Evolutionary conservation across 2,113 vertebrate species (phyloP), one percentile per base, ranked within the genome.

Genomic region (Alligator sinensis): DNA sequence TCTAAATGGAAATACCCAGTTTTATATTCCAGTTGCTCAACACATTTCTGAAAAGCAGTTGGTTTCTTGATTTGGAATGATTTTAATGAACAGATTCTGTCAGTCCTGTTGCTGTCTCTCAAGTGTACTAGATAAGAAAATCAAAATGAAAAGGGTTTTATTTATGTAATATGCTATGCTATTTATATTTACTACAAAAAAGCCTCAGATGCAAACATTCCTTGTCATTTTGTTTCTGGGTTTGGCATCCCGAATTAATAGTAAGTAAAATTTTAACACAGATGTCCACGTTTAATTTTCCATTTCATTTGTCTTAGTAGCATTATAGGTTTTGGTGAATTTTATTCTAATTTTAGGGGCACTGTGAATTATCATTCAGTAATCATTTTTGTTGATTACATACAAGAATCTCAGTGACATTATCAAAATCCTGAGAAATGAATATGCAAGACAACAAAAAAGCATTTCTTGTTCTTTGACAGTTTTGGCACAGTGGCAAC

Each of bases 381-480:
- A 47, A 47, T 47, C 87, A 93, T 86, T 84, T 34, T 54, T 55
- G 55, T n/a, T 91, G 89, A 91, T 47, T 91, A 89, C 3, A 1
- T 86, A 87, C 88, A 64, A 1, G 1, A 91, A 75, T 83, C 59
- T 88, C 79, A 80, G 91, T 89, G 55, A 77, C 0, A 0, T 34
- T 94, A 94, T 94, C 92, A 94, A 79, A 84, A 82, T 66, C 62
- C 0, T 0, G 57, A 93, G 89, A 84, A 91, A 91, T 61, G 61
- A 92, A 66, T 77, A 38, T 1, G 4, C 57, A 15, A 76, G 77
- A 89, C 86, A 84, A 92, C 96, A 91, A 84, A 86, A 91, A 78
- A 92, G 76, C 62, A 82, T 94, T 96, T 93, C 76, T 82, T 93
- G 72, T 82, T 93, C 87, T 81, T 86, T 94, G 93, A 95, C 89